Base-by-base conservation (phyloP, 2,113 vertebrate genomes). In the Oryzias javanicus region DNA sequence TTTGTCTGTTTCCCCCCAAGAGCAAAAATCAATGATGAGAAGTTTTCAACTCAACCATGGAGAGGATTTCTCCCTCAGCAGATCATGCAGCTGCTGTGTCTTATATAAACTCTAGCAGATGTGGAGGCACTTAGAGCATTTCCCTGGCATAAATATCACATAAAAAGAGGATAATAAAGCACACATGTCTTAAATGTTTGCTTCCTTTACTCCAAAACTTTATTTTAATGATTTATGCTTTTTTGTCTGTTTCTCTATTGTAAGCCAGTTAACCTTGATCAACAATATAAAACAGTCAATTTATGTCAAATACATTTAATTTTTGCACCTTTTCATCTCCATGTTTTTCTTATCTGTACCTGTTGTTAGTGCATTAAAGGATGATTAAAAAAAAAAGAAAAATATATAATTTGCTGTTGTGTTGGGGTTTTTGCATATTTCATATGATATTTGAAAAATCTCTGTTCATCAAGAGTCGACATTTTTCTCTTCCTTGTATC, bases 61-160 rank as follows among this genome's bases (percentile, higher is more conserved):
- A 54, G 35, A 49, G 22, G 29, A 42, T 16, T 35, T 54, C 51
- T 50, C 25, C 61, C 57, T 52, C 54, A 29, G 55, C 74, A 75
- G 75, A 78, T 74, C 80, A 78, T 52, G 70, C 70, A 69, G 76
- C 70, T 76, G 75, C 70, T 76, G 79, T 62, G 66, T 73, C 76
- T 84, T 79, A 80, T 60, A 74, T 78, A 82, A 85, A 84, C 70
- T 62, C 61, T 22, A 67, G 64, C 84, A 88, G 82, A 85, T 85
- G 81, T 74, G 73, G 44, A 45, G 66, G 67, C 72, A 83, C 65
- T 82, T 77, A 64, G 53, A 78, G 65, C 57, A 42, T 61, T 80
- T 67, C 52, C 49, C 69, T 48, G 4, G 59, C 66, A 78, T 75
- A 58, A 68, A 72, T 56, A 69, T 66, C 51, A 56, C 60, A 73